Base-by-base conservation (phyloP, 2,888 invertebrate genomes). In the Agrochola litura region DNA sequence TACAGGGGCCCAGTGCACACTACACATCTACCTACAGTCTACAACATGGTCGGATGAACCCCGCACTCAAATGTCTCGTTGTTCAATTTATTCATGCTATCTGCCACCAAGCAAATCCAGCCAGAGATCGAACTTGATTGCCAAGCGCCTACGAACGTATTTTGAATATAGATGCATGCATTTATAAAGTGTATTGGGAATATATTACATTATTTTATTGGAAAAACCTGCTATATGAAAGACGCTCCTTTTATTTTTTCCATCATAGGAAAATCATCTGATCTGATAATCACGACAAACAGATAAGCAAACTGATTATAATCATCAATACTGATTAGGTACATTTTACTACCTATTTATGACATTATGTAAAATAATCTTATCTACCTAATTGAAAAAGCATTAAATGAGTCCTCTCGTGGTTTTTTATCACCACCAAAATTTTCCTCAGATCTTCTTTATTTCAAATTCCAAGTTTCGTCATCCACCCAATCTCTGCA, bases 41-140 rank as follows among this genome's bases (percentile, higher is more conserved):
- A 37, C 37, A 37, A 37, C 78, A 52, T 52, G 75, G 30, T 54
- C 37, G 77, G 67, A 54, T 54, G 76, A 61, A 49, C 81, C 74
- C 81, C 69, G 73, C 83, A 81, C 80, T 79, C 77, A 86, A 89
- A 89, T 89, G 84, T 91, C 91, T 90, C 88, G 88, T 83, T 82
- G 85, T 86, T 88, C 90, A 89, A 90, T 92, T 90, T 92, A 93
- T 92, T 91, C 90, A 89, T 89, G 86, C 80, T 84, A 88, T 89
- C 88, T 83, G 84, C 85, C 81, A 83, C 82, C 83, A 86, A 90
- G 87, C 88, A 84, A 86, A 89, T 89, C 86, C 78, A 82, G 81
- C 78, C 75, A 82, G 84, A 84, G 82, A 84, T 86, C 85, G 81
- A 82, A 88, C 77, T 77, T 81, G 84, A 87, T 89, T 88, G 80